Conservation (phyloP, 92 coral and sea anemone species). For the Umimayanthus kanabou region DNA sequence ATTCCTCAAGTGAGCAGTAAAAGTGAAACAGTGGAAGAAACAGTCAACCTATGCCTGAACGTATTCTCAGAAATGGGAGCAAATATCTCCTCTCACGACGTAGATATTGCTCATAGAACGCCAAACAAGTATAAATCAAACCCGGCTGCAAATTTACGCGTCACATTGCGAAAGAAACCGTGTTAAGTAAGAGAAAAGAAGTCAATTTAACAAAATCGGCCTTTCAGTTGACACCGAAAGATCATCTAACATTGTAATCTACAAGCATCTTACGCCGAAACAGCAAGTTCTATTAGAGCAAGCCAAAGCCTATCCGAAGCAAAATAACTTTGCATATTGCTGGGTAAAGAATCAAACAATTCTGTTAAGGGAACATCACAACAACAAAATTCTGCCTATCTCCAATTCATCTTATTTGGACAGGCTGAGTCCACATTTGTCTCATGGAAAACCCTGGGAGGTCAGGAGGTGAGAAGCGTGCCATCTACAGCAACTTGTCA, state of each 20-base stretch:
- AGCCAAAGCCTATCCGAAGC: neutral
- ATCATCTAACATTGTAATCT: neutral
- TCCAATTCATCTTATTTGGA: too few relatives aligned
- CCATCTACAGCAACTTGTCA: too few relatives aligned
- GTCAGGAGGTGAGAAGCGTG: too few relatives aligned
- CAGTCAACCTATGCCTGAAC: too few relatives aligned
- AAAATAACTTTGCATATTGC: too few relatives aligned
- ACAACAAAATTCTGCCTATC: too few relatives aligned
- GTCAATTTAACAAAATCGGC: slow-evolving; percentile 28
- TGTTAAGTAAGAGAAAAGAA: slow-evolving; percentile 14
- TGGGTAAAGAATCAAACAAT: too few relatives aligned
- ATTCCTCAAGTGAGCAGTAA: neutral
- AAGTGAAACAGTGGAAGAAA: neutral
- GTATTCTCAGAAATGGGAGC: neutral
- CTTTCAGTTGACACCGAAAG: neutral
- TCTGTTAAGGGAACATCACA: too few relatives aligned
- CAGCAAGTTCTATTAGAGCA: neutral
- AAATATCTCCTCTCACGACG: slow-evolving; percentile 20
- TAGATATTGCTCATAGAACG: slow-evolving; percentile 36
- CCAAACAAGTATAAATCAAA: neutral
- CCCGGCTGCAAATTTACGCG: slow-evolving; percentile 40
- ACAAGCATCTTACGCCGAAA: slow-evolving; percentile 32
- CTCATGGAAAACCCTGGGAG: too few relatives aligned
- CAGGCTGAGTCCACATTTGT: too few relatives aligned
- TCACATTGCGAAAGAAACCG: slow-evolving; percentile 38